These are phyloP conservation scores for Pyxicephalus adspersus DNA, from an alignment of 2,113 vertebrate species.

Conservation along the genomic window DNA sequence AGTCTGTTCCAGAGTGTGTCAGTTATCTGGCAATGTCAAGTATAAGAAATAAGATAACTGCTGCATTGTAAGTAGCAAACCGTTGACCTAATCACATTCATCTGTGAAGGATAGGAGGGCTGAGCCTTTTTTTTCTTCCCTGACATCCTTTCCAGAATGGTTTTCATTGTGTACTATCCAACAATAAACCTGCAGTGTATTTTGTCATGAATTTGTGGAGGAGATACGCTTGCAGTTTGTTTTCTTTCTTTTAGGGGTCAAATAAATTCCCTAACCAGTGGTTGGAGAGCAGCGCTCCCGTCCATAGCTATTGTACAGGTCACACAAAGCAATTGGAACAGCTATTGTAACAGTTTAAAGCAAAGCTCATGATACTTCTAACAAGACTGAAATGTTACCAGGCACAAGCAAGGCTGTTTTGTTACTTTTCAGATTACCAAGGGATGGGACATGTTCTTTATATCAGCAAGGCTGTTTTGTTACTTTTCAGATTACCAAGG, in stretches of 20 bases:
- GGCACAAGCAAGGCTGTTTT: too few relatives aligned
- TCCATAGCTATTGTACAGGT: not conserved
- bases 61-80: not conserved
- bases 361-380: too few relatives aligned
- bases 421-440: too few relatives aligned
- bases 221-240: not conserved
- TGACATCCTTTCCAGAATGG: not conserved
- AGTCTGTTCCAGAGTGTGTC: too few relatives aligned
- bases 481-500: too few relatives aligned
- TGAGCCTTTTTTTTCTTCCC: not conserved
- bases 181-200: constrained; percentile 17
- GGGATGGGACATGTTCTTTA: too few relatives aligned
- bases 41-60: constrained; percentile 3
- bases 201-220: not conserved
- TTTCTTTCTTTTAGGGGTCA: not conserved
- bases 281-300: not conserved
- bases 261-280: constrained; percentile 9
- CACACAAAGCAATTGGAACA: too few relatives aligned
- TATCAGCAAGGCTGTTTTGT: too few relatives aligned
- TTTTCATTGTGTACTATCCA: not conserved
- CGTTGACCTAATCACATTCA: not conserved
- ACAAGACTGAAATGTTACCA: too few relatives aligned
- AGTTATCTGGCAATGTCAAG: too few relatives aligned
- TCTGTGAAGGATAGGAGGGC: not conserved
- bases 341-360: too few relatives aligned